Base-by-base conservation (phyloP, 2,888 invertebrate species). In the Erannis defoliaria region DNA sequence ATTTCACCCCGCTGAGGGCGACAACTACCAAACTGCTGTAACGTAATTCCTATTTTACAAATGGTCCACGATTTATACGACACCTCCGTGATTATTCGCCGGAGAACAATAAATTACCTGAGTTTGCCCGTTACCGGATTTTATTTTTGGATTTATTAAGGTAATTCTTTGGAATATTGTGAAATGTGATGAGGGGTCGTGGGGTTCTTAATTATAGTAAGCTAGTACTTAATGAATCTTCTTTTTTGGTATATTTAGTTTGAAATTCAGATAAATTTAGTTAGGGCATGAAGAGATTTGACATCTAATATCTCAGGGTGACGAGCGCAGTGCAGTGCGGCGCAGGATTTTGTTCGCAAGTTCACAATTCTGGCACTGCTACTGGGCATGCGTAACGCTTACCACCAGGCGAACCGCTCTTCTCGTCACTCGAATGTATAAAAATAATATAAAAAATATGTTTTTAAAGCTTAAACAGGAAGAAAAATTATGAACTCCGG, bases 1-100 rank as follows among this genome's bases (percentile, higher is more conserved):
- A 19, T 43, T 42, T 16, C 42, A n/a, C 19, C 42, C 42, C 33
- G 1, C 6, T 2, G 2, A 35, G 81, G 85, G 85, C 79, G 89
- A 89, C 88, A 87, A 83, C 82, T 75, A 71, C 79, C 76, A 72
- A 76, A 75, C 79, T 74, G 80, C 81, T 75, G 81, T 83, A 75
- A 77, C 85, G 89, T 90, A 89, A 91, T 91, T 86, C 90, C 88
- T 89, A 91, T 92, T 93, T 90, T 89, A 91, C 91, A 92, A 93
- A 92, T 90, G 92, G 89, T 80, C 78, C 84, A 88, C 86, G 84
- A 93, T 93, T 93, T 93, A 93, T 92, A 84, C 89, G 90, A 85
- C 91, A 90, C 89, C 89, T 86, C 73, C 72, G 85, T 93, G 92
- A 93, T 92, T 92, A 93, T 93, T 88, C 91, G 81, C 80, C 80